Conservation (phyloP, 2,797 vertebrate genomes). For the Monodelphis domestica region DNA sequence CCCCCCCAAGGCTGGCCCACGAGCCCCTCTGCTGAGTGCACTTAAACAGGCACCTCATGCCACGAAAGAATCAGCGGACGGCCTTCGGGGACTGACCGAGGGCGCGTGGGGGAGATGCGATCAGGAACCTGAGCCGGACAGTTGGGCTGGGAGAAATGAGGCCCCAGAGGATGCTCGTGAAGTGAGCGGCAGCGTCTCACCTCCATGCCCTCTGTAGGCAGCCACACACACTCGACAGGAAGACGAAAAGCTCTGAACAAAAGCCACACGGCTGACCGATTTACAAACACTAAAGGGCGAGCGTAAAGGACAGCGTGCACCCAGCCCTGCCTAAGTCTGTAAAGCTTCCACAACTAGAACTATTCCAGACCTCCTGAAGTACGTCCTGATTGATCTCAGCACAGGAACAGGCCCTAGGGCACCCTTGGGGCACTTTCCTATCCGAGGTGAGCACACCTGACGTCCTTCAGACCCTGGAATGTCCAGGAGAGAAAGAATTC, state of each 20-base stretch:
- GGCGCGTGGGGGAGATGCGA: too few species aligned
- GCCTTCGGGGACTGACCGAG: neutral
- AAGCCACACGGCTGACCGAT: neutral
- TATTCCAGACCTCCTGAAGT: too few species aligned
- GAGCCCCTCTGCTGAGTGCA: neutral
- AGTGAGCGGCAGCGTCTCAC: neutral
- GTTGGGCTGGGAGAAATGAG: neutral
- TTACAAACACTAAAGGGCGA: neutral
- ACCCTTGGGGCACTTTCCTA: neutral
- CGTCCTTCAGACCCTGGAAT: accelerated
- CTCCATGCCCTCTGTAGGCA: too few species aligned
- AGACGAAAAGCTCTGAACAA: neutral
- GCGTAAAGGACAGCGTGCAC: neutral
- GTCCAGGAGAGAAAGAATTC: neutral
- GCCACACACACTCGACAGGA: neutral
- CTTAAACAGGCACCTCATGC: neutral
- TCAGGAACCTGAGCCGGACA: too few species aligned
- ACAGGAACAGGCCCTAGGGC: neutral
- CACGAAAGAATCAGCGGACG: neutral
- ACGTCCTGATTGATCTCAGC: too few species aligned
- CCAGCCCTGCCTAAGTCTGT: neutral
- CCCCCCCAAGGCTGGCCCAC: neutral
- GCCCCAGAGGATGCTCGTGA: too few species aligned
- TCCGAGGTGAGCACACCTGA: neutral
- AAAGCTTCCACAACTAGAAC: neutral